A percentile compares a stretch with the other conserved stretches of the same genome.
Conservation (phyloP, 2,113 vertebrate genomes). For the Centropus bengalensis region DNA sequence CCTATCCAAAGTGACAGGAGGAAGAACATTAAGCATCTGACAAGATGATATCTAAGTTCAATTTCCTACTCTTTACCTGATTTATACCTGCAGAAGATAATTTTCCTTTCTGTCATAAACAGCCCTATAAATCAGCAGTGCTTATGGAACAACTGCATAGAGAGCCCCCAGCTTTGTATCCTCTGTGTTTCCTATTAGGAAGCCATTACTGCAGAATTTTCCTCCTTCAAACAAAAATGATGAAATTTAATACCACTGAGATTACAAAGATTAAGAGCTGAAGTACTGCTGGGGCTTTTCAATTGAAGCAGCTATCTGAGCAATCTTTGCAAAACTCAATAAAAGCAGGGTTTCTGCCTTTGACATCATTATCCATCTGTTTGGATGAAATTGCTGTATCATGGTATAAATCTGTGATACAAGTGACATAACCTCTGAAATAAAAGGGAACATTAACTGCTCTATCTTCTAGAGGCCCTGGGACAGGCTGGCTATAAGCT, state of each 20-base stretch:
- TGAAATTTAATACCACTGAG: conserved; percentile 99
- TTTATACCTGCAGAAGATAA: conserved; percentile 99
- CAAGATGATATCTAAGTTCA: conserved; percentile 99
- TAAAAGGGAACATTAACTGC: conserved; percentile 99
- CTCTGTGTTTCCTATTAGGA: conserved; percentile 99
- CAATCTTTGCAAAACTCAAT: conserved; percentile 98
- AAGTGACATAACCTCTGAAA: conserved; percentile 99
- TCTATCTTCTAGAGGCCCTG: conserved; percentile 99
- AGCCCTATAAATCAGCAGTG: conserved; percentile 99
- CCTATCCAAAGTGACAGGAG: conserved; percentile 99
- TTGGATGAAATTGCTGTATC: conserved; percentile 99
- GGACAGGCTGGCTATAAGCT: conserved; percentile 99
- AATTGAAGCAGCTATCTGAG: conserved; percentile 92
- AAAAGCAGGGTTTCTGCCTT: conserved; percentile 95
- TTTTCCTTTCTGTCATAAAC: conserved; percentile 99
- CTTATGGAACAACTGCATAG: conserved; percentile 94
- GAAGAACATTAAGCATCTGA: conserved; percentile 99
- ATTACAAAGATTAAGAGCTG: conserved; percentile 99
- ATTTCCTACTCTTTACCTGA: conserved; percentile 99
- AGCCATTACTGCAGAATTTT: conserved; percentile 99
- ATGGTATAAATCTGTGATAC: conserved; percentile 99
- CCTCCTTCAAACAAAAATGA: conserved; percentile 99
- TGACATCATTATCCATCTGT: conserved; percentile 99
- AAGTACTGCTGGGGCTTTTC: conserved; percentile 89
- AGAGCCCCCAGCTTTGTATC: conserved; percentile 93